These are phyloP conservation scores for Myotis vivesi DNA, from an alignment of 2,797 vertebrate species.

Conservation along the genomic window DNA sequence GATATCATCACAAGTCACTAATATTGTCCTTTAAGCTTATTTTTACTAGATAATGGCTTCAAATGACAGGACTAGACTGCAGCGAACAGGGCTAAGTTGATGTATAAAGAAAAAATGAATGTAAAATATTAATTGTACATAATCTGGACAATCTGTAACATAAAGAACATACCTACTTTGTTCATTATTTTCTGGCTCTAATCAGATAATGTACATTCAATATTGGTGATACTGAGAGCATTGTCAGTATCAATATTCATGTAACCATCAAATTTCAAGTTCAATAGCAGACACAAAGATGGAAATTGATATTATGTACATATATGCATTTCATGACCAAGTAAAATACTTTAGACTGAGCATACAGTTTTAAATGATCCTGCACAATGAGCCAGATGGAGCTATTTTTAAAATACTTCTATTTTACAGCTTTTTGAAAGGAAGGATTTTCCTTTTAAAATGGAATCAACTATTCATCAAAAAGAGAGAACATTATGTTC, in stretches of 20 bases:
- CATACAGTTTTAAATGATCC: conserved; percentile 9
- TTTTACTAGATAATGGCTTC: background rate
- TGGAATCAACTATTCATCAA: conserved; percentile 39
- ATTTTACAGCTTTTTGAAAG: conserved; percentile 42
- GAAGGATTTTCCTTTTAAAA: conserved; percentile 52
- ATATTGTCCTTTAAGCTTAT: background rate
- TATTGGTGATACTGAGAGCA: background rate
- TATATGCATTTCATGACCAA: conserved; percentile 26
- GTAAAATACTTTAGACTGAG: background rate
- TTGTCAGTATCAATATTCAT: background rate
- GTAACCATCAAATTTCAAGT: background rate
- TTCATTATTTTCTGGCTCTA: background rate
- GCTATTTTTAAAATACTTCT: conserved; percentile 54
- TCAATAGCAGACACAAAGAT: background rate
- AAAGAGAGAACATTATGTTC: conserved; percentile 38
- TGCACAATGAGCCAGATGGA: background rate
- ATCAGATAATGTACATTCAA: background rate
- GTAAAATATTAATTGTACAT: background rate
- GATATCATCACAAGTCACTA: background rate
- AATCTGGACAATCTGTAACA: background rate
- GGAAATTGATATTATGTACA: background rate
- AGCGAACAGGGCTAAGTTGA: background rate
- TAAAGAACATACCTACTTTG: background rate
- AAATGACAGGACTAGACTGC: background rate
- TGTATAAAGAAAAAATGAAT: background rate